Conservation (phyloP, 2,888 invertebrate genomes). For the Drosophila hawaiiensis region DNA sequence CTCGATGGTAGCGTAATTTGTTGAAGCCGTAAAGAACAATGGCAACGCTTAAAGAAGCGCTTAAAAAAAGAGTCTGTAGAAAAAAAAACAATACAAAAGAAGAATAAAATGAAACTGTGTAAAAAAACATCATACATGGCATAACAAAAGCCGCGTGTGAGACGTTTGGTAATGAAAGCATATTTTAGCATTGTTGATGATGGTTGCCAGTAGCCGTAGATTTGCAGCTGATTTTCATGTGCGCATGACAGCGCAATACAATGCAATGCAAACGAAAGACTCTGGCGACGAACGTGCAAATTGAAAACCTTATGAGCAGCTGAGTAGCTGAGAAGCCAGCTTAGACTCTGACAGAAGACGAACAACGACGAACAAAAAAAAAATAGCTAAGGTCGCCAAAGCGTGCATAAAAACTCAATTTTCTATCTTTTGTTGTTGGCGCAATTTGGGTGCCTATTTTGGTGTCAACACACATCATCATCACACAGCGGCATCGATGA, state of each 20-base stretch:
- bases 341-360: constrained; percentile 43
- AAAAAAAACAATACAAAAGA: constrained; percentile 4
- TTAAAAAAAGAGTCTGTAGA: constrained; percentile 11
- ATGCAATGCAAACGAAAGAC: constrained; percentile 70
- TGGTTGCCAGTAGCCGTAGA: constrained; percentile 20
- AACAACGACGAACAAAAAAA: constrained; percentile 31
- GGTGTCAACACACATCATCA: constrained; percentile 65
- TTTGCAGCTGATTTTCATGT: constrained; percentile 68
- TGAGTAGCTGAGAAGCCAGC: constrained; percentile 12
- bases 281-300: constrained; percentile 74
- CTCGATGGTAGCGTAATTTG: constrained; percentile 58
- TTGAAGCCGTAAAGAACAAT: constrained; percentile 37
- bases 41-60: constrained; percentile 38
- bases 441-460: constrained; percentile 74
- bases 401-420: constrained; percentile 67
- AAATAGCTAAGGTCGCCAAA: constrained; percentile 63
- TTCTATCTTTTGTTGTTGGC: constrained; percentile 52
- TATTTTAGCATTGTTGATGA: constrained; percentile 74
- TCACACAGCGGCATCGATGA: constrained; percentile 43
- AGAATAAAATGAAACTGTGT: constrained; percentile 23
- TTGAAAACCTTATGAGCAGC: constrained; percentile 13
- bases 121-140: constrained; percentile 53
- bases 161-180: constrained; percentile 78
- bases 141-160: constrained; percentile 45
- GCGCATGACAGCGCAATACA: constrained; percentile 78